Evolutionary conservation across 1,140 invertebrate species (phyloP).

Genomic region (Goniozus legneri): DNA sequence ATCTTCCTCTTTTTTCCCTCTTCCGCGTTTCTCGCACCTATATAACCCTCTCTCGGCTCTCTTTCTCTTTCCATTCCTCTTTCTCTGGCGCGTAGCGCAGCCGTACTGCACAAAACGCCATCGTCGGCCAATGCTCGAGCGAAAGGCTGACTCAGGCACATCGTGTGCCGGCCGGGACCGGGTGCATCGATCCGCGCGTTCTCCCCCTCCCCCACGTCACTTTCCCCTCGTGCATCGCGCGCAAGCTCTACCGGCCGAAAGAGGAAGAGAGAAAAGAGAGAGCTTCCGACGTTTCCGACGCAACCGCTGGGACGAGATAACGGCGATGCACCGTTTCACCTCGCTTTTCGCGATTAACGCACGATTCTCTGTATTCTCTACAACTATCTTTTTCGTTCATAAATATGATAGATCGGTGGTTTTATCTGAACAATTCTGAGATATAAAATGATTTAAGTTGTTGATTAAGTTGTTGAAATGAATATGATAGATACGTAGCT

Average conservation of each 20-base stretch:
- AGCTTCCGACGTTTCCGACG: too few species aligned
- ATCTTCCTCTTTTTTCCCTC: conserved; percentile 11
- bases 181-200: conserved; percentile 35
- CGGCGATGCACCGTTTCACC: too few species aligned
- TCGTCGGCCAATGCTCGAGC: conserved; percentile 28
- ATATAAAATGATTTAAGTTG: too few species aligned
- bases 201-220: conserved; percentile 9
- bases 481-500: too few species aligned
- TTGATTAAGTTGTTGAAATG: too few species aligned
- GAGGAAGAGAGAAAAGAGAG: too few species aligned
- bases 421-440: too few species aligned
- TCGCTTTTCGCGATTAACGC: too few species aligned
- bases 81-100: conserved; percentile 23
- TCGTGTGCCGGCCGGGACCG: conserved; percentile 25
- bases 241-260: background rate
- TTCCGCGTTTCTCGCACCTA: background rate
- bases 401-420: too few species aligned
- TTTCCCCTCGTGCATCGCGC: background rate
- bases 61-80: conserved; percentile 3
- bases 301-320: too few species aligned
- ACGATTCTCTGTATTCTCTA: too few species aligned
- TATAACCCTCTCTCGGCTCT: background rate
- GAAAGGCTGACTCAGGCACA: conserved; percentile 33
- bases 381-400: too few species aligned
- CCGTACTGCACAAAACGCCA: conserved; percentile 18